Percentiles rank a stretch among this genome's conserved stretches.
Evolutionary conservation across 2,113 vertebrate genomes (phyloP).

Genomic region (cattle (Bos taurus)): DNA sequence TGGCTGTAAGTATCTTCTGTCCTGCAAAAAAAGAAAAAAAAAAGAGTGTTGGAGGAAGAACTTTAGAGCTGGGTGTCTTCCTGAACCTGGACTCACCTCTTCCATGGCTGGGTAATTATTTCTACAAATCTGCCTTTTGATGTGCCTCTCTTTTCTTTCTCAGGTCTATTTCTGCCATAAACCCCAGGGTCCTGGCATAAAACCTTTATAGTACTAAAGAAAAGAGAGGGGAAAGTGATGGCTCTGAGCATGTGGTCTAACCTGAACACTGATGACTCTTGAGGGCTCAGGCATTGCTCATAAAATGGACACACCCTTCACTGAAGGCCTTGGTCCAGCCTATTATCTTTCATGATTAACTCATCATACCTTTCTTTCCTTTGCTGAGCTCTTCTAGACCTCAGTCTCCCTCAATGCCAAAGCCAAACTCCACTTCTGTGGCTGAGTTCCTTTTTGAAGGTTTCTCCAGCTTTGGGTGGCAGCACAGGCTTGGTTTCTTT

Average conservation of each 20-base stretch:
- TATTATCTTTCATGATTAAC: background rate
- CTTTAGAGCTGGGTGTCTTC: background rate
- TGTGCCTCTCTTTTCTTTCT: background rate
- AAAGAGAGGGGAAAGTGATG: background rate
- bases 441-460: conserved; percentile 56
- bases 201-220: background rate
- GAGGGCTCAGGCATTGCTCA: background rate
- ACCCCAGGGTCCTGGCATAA: background rate
- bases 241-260: background rate
- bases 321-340: background rate
- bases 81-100: background rate
- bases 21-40: background rate
- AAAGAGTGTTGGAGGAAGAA: background rate
- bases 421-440: conserved; percentile 34
- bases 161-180: background rate
- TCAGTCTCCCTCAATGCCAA: background rate
- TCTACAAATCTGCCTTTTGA: background rate
- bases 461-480: conserved; percentile 51
- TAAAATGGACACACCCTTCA: background rate
- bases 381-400: background rate
- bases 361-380: background rate
- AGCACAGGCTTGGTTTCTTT: conserved; percentile 46
- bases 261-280: background rate
- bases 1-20: background rate
- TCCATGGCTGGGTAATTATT: background rate